Evolutionary conservation across 2,888 invertebrate genomes (phyloP).

Genomic region (Cantharis nigra): DNA sequence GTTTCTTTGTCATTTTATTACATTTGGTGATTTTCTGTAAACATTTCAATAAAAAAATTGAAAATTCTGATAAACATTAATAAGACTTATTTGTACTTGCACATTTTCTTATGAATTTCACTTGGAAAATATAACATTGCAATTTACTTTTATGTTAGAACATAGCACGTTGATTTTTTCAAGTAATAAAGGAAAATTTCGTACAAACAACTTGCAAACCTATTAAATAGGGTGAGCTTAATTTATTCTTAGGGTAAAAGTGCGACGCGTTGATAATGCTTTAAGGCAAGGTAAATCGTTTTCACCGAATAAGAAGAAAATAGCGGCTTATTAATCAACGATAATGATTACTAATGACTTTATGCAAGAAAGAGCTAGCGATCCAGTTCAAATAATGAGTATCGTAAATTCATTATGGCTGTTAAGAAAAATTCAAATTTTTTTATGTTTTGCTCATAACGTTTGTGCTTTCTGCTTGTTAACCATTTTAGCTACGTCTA

Average conservation of each 20-base stretch:
- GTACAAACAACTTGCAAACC: slow-evolving; percentile 12
- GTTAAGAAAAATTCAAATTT: slow-evolving; percentile 5
- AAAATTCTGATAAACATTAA: neutral
- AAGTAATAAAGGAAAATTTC: slow-evolving; percentile 16
- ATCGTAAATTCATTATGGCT: slow-evolving; percentile 16
- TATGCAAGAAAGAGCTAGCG: slow-evolving; percentile 8
- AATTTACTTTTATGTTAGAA: neutral
- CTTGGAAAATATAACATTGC: neutral
- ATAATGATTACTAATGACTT: slow-evolving; percentile 23
- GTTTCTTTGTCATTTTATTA: too few species aligned
- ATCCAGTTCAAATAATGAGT: slow-evolving; percentile 10
- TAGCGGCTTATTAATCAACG: slow-evolving; percentile 21
- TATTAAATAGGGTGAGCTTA: slow-evolving; percentile 22
- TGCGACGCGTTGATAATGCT: slow-evolving; percentile 20
- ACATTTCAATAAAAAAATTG: neutral
- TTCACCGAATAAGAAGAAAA: slow-evolving; percentile 13
- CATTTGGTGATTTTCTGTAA: neutral
- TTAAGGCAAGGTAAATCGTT: slow-evolving; percentile 17
- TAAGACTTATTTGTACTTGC: neutral
- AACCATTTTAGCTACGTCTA: slow-evolving; percentile 9
- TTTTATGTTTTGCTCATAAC: slow-evolving; percentile 20
- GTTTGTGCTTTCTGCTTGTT: slow-evolving; percentile 9
- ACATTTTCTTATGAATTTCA: neutral
- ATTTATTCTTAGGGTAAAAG: slow-evolving; percentile 21
- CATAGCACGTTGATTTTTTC: neutral